Conservation (phyloP, 2,113 vertebrate species). For the Leucosticte australis region DNA sequence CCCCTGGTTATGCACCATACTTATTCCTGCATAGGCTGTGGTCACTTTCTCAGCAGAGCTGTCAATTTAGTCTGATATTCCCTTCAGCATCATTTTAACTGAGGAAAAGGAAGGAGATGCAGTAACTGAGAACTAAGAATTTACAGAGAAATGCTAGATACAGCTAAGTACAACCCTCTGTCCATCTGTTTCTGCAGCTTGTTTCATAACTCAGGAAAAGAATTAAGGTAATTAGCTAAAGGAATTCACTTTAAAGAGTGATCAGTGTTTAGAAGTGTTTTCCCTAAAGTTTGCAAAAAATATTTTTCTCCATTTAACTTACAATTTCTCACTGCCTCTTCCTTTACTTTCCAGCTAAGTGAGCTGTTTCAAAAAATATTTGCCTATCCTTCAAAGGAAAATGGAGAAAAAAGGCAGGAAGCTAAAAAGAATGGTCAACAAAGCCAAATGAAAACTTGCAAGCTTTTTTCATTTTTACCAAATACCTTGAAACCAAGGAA, state of each 20-base stretch:
- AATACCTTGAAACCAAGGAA: not conserved
- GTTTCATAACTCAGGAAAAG: not conserved
- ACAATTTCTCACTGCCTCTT: not conserved
- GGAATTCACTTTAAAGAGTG: constrained; percentile 3
- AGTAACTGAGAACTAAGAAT: not conserved
- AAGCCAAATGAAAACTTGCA: not conserved
- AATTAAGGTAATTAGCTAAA: not conserved
- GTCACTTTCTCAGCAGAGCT: not conserved
- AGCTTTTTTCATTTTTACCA: not conserved
- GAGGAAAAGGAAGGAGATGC: not conserved
- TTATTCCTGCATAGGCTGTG: not conserved
- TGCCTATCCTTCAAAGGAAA: not conserved
- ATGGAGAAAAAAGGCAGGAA: not conserved
- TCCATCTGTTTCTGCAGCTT: not conserved
- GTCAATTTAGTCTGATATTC: not conserved
- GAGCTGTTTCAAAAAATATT: not conserved
- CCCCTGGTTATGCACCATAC: not conserved
- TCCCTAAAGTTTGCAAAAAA: not conserved
- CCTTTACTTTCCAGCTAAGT: not conserved
- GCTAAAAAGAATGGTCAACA: not conserved
- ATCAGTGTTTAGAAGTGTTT: not conserved
- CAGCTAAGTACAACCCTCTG: not conserved
- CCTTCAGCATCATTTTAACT: not conserved
- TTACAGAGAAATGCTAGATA: not conserved
- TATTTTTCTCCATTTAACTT: constrained; percentile 6